Evolutionary conservation across 2,888 invertebrate genomes (phyloP), one percentile per base, ranked within the genome.

Genomic region (Neelides folsomi): DNA sequence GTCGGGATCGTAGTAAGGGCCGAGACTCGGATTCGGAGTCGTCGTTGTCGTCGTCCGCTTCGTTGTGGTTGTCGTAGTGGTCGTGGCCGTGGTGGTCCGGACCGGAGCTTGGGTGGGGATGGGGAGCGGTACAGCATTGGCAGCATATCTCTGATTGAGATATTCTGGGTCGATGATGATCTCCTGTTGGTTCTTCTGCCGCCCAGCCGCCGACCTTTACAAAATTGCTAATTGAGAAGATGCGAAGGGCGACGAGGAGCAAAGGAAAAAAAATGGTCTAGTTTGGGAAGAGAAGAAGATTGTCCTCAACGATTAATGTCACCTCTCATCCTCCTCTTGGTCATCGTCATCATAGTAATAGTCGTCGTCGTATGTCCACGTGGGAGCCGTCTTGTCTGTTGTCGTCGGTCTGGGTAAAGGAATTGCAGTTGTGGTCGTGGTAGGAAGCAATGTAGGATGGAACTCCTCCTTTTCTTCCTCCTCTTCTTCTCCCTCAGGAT

Each of bases 111-210:
- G 47, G 4, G 16, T 15, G 8, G 47, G 37, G 12, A 34, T 49
- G 44, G 49, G 45, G 27, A 53, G 49, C 3, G 55, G 55, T 18
- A 40, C 51, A 12, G 56, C 49, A 37, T 58, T 58, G 15, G 60
- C 60, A 10, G 60, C 62, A 41, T 62, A 62, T 5, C 62, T 40
- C 41, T 60, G 60, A 19, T 54, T 54, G 37, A 54, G 47, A 51
- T 62, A 62, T 16, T 51, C 58, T 13, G 54, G 48, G 35, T 52
- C 52, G 9, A 52, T 43, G 37, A 52, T 52, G 37, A 52, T 48
- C 16, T 52, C 52, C 19, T 52, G 52, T 39, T 45, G 46, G 27
- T 48, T 18, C 36, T 43, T 36, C 20, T 27, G 50, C 19, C 35
- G 42, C 45, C 8, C 52, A 47, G 36, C 49, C 15, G 40, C 49